Evolutionary conservation across 2,113 vertebrate species (phyloP).

Genomic region (Lontra canadensis): DNA sequence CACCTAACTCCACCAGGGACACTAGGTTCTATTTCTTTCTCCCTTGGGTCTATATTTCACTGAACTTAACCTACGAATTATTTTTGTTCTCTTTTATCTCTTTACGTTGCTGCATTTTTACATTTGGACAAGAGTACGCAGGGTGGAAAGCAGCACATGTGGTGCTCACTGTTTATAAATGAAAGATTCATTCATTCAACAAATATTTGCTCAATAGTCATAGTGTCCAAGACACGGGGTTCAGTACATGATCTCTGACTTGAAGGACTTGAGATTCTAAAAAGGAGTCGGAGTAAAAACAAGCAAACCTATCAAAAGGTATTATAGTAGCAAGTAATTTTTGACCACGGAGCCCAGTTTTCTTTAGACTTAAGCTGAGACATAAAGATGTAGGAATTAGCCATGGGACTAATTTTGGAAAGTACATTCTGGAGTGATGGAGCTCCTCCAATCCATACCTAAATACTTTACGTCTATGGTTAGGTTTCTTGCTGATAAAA

Average conservation of each 20-base stretch:
- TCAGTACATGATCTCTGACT: neutral
- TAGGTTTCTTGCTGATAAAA: constrained; percentile 32
- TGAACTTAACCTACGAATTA: constrained; percentile 1
- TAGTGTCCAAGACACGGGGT: neutral
- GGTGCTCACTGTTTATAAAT: neutral
- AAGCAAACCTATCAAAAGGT: neutral
- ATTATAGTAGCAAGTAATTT: neutral
- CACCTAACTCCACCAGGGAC: neutral
- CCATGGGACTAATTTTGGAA: constrained; percentile 7
- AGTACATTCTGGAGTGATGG: neutral
- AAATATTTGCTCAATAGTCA: neutral
- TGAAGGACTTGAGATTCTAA: neutral
- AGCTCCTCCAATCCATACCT: neutral
- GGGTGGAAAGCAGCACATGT: neutral
- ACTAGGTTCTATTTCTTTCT: neutral
- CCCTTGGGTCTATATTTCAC: neutral
- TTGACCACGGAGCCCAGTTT: neutral
- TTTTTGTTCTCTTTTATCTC: constrained; percentile 45
- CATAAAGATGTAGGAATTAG: neutral
- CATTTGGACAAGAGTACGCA: neutral
- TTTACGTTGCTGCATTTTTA: neutral
- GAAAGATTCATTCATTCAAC: constrained; percentile 13
- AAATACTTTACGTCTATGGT: neutral
- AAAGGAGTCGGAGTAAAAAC: neutral
- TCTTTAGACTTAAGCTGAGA: constrained; percentile 2